Evolutionary conservation across 2,797 vertebrate genomes (phyloP), one percentile per base, ranked within the genome.

Genomic region (Eutrigla gurnardus): DNA sequence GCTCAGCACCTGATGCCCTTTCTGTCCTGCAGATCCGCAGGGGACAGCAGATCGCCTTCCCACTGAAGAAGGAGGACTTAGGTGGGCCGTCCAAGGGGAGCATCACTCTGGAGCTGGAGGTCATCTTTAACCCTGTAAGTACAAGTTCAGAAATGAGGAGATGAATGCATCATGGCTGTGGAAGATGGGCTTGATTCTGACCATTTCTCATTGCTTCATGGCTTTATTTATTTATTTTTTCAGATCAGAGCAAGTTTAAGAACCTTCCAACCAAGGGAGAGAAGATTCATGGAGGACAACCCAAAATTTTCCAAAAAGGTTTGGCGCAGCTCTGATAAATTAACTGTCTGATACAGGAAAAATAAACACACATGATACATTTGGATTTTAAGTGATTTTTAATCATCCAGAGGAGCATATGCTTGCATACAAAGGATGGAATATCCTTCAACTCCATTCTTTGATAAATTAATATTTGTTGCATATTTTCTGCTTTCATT

Each of bases 251-350:
- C 98, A 33, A 93, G 96, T 66, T 65, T 98, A 65, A 95, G 95
- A 87, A 98, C 97, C 35, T 98, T 99, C 83, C 91, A 92, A 4
- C 97, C 98, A 32, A 94, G 85, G 72, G 96, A 98, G 83, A 96
- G 93, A 67, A 92, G 90, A 67, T 96, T 96, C 67, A 65, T 94
- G 17, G 97, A 98, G 91, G 97, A 99, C 53, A 96, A 95, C 79
- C 93, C 95, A 40, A 99, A 99, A 81, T 96, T 99, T 88, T 99
- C 98, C 67, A 99, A 99, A 94, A 98, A 99, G 98, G 98, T 98
- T 81, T 66, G 93, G 81, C 1, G 0, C 25, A 10, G 2, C 4
- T 40, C 3, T 54, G 3, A 14, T 57, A 15, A 5, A 40, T 58
- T 49, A 45, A 32, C 5, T 57, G 7, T 49, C 2, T 18, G 7